These are phyloP conservation scores for Protophormia terraenovae DNA, from an alignment of 2,888 invertebrate species.

Conservation along the genomic window DNA sequence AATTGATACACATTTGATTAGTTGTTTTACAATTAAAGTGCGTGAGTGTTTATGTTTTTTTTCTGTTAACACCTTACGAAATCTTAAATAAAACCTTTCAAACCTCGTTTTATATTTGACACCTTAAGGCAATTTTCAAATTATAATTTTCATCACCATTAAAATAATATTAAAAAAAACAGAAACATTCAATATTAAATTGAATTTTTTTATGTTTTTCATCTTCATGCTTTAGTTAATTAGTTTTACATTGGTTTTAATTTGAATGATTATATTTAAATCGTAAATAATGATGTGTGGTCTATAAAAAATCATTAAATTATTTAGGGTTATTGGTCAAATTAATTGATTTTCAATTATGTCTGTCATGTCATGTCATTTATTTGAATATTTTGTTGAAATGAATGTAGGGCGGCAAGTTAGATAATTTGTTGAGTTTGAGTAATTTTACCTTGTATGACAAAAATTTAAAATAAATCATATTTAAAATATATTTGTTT, in stretches of 20 bases:
- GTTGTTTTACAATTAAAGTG: background rate
- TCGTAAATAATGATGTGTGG: background rate
- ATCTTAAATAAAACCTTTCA: background rate
- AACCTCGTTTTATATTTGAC: background rate
- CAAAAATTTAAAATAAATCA: background rate
- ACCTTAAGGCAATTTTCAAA: conserved; percentile 12
- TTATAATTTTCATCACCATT: background rate
- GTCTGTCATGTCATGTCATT: background rate
- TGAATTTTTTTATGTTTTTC: background rate
- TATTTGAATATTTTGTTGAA: too few species aligned
- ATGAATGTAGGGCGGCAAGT: too few species aligned
- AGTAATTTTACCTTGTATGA: background rate
- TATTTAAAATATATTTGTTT: background rate
- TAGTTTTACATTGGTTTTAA: conserved; percentile 13
- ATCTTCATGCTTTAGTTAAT: background rate
- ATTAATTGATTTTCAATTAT: background rate
- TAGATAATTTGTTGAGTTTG: background rate
- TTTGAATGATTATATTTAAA: background rate
- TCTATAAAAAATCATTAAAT: background rate
- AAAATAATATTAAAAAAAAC: background rate
- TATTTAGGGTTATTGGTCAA: background rate
- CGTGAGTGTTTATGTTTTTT: background rate
- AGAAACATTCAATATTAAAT: background rate
- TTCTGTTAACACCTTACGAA: background rate
- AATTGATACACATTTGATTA: conserved; percentile 46